Conservation (phyloP, 2,797 vertebrate species). For the Characodon lateralis region DNA sequence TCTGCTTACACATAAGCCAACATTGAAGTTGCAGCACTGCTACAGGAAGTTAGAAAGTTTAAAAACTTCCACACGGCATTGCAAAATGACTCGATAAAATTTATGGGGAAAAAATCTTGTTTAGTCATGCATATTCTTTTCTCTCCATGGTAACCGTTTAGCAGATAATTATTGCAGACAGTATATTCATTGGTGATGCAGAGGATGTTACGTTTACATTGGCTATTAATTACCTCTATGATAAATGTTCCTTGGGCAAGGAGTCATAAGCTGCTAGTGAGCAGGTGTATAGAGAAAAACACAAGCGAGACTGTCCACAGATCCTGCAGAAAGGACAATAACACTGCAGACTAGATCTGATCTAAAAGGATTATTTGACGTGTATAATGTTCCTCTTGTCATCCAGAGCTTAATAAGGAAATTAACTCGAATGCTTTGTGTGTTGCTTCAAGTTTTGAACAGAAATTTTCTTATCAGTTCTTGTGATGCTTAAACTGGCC, state of each 20-base stretch:
- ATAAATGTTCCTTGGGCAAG: background rate
- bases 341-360: background rate
- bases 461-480: slow-evolving; percentile 6
- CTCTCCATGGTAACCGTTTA: background rate
- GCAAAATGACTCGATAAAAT: background rate
- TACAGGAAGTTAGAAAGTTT: background rate
- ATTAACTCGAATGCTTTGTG: background rate
- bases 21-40: background rate
- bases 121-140: background rate
- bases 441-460: background rate
- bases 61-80: background rate
- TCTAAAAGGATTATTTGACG: background rate
- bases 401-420: background rate
- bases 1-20: background rate
- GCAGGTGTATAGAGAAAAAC: background rate
- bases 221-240: background rate
- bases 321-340: too few relatives aligned
- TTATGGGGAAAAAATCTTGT: background rate
- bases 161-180: background rate
- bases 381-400: background rate
- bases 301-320: background rate
- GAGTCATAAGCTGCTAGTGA: background rate
- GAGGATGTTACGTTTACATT: background rate
- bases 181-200: background rate
- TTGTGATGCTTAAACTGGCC: slow-evolving; percentile 15